Conservation (phyloP, 2,113 vertebrate genomes). For the Butorides virescens region DNA sequence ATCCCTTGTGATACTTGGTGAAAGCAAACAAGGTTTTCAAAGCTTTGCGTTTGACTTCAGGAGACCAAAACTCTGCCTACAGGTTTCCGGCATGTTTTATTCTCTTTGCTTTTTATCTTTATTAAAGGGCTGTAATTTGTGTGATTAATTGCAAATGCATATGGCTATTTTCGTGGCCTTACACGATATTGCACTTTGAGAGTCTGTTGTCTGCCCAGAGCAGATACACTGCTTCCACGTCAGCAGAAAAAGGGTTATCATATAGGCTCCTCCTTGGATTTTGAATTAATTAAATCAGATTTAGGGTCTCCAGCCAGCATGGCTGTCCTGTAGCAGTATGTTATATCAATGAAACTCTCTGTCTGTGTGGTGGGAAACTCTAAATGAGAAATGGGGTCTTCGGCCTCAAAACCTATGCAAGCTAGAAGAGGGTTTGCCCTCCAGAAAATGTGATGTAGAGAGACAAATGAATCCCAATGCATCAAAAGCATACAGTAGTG, state of each 20-base stretch:
- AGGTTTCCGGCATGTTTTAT: neutral
- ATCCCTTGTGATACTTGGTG: neutral
- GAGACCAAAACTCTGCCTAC: neutral
- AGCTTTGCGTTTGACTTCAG: neutral
- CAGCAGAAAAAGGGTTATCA: neutral
- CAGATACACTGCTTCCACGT: neutral
- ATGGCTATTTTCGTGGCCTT: neutral
- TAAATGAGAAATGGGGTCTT: neutral
- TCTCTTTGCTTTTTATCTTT: slow-evolving; percentile 22
- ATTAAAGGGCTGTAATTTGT: slow-evolving; percentile 12
- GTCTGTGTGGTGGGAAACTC: neutral
- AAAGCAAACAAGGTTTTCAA: neutral
- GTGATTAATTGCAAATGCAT: neutral
- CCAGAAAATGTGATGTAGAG: neutral
- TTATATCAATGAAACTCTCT: neutral
- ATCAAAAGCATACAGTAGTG: neutral
- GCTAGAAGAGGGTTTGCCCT: neutral
- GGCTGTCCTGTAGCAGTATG: neutral
- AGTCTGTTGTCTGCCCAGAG: neutral
- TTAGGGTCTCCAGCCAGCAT: neutral
- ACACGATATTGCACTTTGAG: neutral
- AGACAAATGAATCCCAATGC: neutral
- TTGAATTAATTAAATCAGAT: neutral
- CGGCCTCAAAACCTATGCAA: neutral
- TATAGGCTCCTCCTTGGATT: neutral